Evolutionary conservation across 2,888 invertebrate species (phyloP).

Genomic region (Macaria liturata): DNA sequence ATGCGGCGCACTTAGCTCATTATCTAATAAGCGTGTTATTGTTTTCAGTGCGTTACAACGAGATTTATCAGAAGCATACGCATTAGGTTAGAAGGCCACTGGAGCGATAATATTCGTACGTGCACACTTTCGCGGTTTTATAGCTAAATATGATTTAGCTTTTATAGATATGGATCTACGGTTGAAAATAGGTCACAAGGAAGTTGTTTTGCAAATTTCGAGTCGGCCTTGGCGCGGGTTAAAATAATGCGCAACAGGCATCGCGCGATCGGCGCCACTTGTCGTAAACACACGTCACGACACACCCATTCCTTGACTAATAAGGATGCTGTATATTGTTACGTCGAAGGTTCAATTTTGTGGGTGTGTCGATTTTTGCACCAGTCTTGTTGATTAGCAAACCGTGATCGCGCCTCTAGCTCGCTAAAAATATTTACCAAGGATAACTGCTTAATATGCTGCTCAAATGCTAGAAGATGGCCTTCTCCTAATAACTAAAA

Average conservation of each 20-base stretch:
- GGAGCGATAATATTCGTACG: constrained; percentile 57
- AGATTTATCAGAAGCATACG: constrained; percentile 49
- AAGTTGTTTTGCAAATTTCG: constrained; percentile 46
- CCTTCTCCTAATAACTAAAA: not conserved
- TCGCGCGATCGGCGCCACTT: constrained; percentile 47
- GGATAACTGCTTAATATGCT: constrained; percentile 8
- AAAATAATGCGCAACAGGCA: constrained; percentile 74
- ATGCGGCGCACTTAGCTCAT: not conserved
- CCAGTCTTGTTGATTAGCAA: constrained; percentile 5
- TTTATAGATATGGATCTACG: constrained; percentile 49
- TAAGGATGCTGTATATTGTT: constrained; percentile 63
- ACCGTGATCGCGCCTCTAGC: not conserved
- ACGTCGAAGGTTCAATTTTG: constrained; percentile 38
- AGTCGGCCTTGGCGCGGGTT: constrained; percentile 62
- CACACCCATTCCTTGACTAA: constrained; percentile 78
- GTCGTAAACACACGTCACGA: constrained; percentile 73
- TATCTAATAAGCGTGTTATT: constrained; percentile 51
- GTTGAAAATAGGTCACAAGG: constrained; percentile 54
- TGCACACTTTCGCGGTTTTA: constrained; percentile 39
- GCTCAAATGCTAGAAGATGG: constrained; percentile 3
- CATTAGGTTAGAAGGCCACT: constrained; percentile 58
- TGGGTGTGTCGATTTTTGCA: constrained; percentile 36
- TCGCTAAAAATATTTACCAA: constrained; percentile 12
- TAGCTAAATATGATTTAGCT: constrained; percentile 38
- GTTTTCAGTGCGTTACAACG: constrained; percentile 42